phyloP scores from a whole-genome alignment of 2,888 invertebrate genomes.

The Tromatobia lineatoria region DNA sequence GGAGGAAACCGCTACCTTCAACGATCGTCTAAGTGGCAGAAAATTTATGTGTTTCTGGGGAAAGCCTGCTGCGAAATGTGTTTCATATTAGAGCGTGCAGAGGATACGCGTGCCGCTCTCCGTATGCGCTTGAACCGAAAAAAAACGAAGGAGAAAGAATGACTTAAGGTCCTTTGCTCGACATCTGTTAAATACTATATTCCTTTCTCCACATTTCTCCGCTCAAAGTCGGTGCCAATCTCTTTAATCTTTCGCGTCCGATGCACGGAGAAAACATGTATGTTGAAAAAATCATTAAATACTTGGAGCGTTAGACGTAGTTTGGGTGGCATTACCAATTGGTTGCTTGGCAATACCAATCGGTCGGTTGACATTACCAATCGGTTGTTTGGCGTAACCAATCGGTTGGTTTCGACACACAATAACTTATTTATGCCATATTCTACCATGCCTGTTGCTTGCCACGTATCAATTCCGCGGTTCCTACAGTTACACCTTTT shows the following conservation, averaged over 20 bases:
- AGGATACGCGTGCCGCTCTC: slow-evolving; percentile 72
- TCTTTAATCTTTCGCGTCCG: slow-evolving; percentile 24
- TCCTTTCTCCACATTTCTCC: slow-evolving; percentile 45
- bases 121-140: slow-evolving; percentile 49
- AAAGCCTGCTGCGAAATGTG: slow-evolving; percentile 69
- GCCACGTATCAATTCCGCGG: no score
- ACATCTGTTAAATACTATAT: slow-evolving; percentile 64
- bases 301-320: no score
- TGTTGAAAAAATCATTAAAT: no score
- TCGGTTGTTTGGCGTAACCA: no score
- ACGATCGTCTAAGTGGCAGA: slow-evolving; percentile 62
- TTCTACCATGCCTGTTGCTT: no score
- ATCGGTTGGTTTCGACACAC: no score
- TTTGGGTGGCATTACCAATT: no score
- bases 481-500: no score
- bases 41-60: slow-evolving; percentile 66
- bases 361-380: no score
- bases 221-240: slow-evolving; percentile 16
- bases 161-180: slow-evolving; percentile 38
- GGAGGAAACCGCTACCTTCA: slow-evolving; percentile 31
- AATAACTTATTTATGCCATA: no score
- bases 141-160: slow-evolving; percentile 38
- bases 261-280: no score
- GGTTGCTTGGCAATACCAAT: no score
- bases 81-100: slow-evolving; percentile 72